Base-by-base conservation (phyloP, 1,140 invertebrate genomes). In the Leptinotarsa lineolata region DNA sequence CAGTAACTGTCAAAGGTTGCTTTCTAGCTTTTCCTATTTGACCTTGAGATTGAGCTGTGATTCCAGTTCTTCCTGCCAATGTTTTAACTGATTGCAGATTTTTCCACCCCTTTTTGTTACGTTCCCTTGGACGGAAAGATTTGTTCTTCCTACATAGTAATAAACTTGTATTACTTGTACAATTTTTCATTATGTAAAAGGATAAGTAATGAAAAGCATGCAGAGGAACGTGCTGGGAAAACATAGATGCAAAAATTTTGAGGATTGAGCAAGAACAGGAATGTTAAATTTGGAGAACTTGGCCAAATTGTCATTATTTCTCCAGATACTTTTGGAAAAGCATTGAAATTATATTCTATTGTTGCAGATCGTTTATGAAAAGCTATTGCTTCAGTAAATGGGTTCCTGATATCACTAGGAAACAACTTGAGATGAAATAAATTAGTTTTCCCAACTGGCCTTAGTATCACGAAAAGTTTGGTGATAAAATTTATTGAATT, bases 81-180 rank as follows among this genome's bases (percentile, higher is more conserved):
- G 93, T 94, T 86, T 97, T 97, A 13, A 97, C 92, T 66, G 93
- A 94, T 85, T 95, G 93, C 39, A 97, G 87, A 86, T 96, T 96
- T 85, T 95, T 95, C 79, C 96, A 83, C 5, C 92, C 92, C 76
- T 93, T 93, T 80, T 93, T 93, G 59, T 90, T 89, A 11, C 91
- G 87, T 82, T 93, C 92, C n/a, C 92, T 86, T 3, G 92, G 92
- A 74, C 92, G 88, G 85, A 95, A 95, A 64, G 94, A 95, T 85
- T 95, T 94, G 87, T 94, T 95, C 87, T 95, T 96, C 91, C 94
- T 95, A 87, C 15, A 63, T 15, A 20, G 20, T 21, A 30, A 63
- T 22, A 39, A 39, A 39, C 30, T 39, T 39, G 30, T 3, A 39
- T 39, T 39, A 39, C 30, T 39, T 39, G 8, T 39, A 39, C 30